These are phyloP conservation scores for Scomber japonicus DNA, from an alignment of 2,113 vertebrate genomes.

Conservation along the genomic window DNA sequence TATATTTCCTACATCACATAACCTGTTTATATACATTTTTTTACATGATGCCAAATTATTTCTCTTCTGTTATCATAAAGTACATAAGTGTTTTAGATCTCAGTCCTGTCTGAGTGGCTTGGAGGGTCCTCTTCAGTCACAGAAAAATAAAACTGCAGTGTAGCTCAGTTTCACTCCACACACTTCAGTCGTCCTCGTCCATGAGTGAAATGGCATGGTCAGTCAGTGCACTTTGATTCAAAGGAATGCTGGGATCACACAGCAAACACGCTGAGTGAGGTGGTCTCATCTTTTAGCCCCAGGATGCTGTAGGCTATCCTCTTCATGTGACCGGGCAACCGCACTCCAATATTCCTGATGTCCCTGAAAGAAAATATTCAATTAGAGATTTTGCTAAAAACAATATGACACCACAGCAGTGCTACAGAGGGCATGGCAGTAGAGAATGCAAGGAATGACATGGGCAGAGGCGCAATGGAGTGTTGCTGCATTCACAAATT, in stretches of 20 bases:
- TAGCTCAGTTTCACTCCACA: constrained; percentile 35
- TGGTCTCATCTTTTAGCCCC: constrained; percentile 92
- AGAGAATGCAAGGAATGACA: constrained; percentile 65
- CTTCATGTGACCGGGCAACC: constrained; percentile 95
- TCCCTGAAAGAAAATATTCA: constrained; percentile 83
- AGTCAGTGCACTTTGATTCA: constrained; percentile 73
- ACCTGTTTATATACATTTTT: constrained; percentile 48
- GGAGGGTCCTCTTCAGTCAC: constrained; percentile 68
- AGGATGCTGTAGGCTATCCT: constrained; percentile 95
- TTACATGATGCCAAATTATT: constrained; percentile 67
- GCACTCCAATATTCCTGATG: constrained; percentile 92
- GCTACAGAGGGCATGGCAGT: constrained; percentile 29
- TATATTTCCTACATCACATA: constrained; percentile 41
- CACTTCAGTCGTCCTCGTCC: constrained; percentile 47
- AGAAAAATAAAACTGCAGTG: constrained; percentile 14
- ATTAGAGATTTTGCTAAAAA: constrained; percentile 22
- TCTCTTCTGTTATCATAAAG: constrained; percentile 63
- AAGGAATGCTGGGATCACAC: constrained; percentile 81
- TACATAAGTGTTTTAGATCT: constrained; percentile 71
- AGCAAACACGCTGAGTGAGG: constrained; percentile 86
- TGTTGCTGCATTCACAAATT: constrained; percentile 53
- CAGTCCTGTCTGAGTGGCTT: constrained; percentile 64
- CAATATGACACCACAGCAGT: background rate
- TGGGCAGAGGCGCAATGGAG: constrained; percentile 4
- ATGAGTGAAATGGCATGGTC: constrained; percentile 69